These are phyloP conservation scores for Macrotis lagotis DNA, from an alignment of 2,113 vertebrate species.

Conservation along the genomic window DNA sequence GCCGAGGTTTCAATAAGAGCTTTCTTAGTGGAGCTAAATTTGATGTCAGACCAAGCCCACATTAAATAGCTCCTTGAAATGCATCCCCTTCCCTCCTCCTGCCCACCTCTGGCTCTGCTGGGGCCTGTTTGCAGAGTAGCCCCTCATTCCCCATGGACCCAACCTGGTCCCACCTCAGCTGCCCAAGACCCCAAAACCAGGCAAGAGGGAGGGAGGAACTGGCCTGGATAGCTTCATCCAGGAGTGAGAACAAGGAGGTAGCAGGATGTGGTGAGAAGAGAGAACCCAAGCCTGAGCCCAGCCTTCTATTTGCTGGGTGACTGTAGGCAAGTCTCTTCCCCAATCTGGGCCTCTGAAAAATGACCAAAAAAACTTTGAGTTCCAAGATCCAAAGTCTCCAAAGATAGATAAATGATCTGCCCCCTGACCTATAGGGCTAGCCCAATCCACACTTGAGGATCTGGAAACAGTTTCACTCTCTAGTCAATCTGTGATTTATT, in stretches of 20 bases:
- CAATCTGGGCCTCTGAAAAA: neutral
- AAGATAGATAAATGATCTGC: neutral
- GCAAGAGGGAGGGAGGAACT: neutral
- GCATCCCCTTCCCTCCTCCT: neutral
- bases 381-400: neutral
- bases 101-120: neutral
- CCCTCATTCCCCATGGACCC: neutral
- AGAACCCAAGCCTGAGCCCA: neutral
- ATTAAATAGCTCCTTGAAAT: slow-evolving; percentile 19
- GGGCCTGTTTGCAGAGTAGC: neutral
- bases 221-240: neutral
- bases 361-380: neutral
- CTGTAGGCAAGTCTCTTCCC: neutral
- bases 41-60: slow-evolving; percentile 5
- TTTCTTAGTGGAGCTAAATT: neutral
- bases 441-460: neutral
- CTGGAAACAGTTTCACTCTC: neutral
- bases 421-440: neutral
- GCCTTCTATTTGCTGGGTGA: neutral
- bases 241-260: neutral
- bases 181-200: neutral
- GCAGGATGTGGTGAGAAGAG: neutral
- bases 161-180: neutral
- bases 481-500: neutral
- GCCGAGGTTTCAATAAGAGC: slow-evolving; percentile 5